Base-by-base conservation (phyloP, 2,113 vertebrate species). In the Coregonus clupeaformis region DNA sequence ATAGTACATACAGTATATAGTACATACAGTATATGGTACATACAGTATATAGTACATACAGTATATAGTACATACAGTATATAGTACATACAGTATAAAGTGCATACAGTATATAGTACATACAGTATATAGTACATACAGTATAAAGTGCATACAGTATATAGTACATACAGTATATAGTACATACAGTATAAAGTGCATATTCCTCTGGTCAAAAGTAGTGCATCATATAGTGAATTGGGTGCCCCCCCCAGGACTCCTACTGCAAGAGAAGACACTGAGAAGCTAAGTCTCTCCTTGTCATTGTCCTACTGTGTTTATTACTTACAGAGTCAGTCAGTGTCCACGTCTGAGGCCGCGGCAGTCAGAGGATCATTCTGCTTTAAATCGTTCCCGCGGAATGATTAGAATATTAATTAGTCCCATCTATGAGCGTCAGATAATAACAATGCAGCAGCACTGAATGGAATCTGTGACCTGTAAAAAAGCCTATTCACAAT, bases 351-450 rank as follows among this genome's bases (percentile, higher is more conserved):
- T 80, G 71, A 85, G 80, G 77, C 87, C 84, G 82, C 82, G 80
- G 78, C 80, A 76, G 80, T 83, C 88, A 90, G 91, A 89, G 89
- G 89, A 94, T 94, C 88, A 94, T 96, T 96, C 95, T 91, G 86
- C 94, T 94, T 94, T 94, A 94, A 96, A 94, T 94, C 47, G 94
- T 94, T 94, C 79, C 85, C 86, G 88, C 86, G 92, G 95, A 92
- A 94, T 96, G 96, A 96, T 94, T 92, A 94, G 96, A 98, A 98
- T 98, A 97, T 97, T 96, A 98, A 98, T 96, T 96, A 98, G 95
- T 92, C 85, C 93, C 94, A 95, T 97, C 95, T 95, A 95, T 97
- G 96, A 96, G 92, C 92, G 90, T 93, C 68, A 88, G 91, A 96
- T 95, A 96, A 96, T 96, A 96, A 97, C 95, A 96, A 95, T 96